Percentiles rank a stretch among this genome's conserved stretches.
Evolutionary conservation across 2,888 invertebrate genomes (phyloP).

Genomic region (Oscheius myriophilus): DNA sequence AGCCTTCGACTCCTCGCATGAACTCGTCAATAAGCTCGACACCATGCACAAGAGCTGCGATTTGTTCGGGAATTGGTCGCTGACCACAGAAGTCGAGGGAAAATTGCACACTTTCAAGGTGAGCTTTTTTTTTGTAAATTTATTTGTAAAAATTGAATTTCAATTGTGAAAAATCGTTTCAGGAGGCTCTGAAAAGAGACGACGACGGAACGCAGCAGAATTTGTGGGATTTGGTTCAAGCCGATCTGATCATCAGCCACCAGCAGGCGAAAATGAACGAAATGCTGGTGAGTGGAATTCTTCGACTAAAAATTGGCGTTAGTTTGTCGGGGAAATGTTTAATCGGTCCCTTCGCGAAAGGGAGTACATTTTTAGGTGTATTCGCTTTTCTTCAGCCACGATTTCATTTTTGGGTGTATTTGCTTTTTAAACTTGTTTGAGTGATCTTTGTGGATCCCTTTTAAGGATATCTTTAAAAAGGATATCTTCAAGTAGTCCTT

Average conservation of each 20-base stretch:
- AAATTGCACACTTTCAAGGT: slow-evolving; percentile 21
- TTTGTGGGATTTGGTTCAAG: slow-evolving; percentile 10
- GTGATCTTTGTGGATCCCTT: too few relatives aligned
- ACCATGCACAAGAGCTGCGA: background rate
- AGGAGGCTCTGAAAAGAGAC: slow-evolving; percentile 2
- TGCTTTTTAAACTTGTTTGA: too few relatives aligned
- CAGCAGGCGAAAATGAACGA: slow-evolving; percentile 21
- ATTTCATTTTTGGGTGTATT: too few relatives aligned
- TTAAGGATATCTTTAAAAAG: too few relatives aligned
- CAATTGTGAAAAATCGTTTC: background rate
- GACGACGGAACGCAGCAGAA: background rate
- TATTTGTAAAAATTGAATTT: too few relatives aligned
- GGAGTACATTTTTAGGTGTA: too few relatives aligned
- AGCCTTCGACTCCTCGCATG: background rate
- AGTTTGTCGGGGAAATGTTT: too few relatives aligned
- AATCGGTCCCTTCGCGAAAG: too few relatives aligned
- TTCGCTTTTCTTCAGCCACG: too few relatives aligned
- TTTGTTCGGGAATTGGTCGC: slow-evolving; percentile 8
- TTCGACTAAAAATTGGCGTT: too few relatives aligned
- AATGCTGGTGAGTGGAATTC: background rate
- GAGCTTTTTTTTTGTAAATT: background rate
- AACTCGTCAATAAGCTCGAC: slow-evolving; percentile 12
- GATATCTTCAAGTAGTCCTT: too few relatives aligned
- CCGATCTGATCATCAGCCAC: slow-evolving; percentile 4
- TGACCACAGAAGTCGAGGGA: slow-evolving; percentile 15